These are phyloP conservation scores for Diplodus puntazzo DNA, from an alignment of 2,797 vertebrate genomes.

Conservation along the genomic window DNA sequence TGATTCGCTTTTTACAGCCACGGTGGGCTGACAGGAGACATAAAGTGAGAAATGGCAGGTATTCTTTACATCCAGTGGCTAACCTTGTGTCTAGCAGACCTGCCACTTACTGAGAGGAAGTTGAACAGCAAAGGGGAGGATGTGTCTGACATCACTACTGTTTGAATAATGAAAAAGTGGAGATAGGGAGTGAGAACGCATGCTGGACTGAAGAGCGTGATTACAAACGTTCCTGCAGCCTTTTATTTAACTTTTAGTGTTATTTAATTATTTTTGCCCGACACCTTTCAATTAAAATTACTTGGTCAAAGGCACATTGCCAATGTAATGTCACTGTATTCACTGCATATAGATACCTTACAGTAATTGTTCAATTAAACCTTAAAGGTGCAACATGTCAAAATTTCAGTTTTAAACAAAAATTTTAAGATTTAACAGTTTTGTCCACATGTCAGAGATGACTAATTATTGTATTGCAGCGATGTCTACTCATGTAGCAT, in stretches of 20 bases:
- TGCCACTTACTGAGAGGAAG: slow-evolving; percentile 22
- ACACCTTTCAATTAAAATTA: neutral
- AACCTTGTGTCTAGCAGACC: slow-evolving; percentile 24
- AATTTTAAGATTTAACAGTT: too few relatives aligned
- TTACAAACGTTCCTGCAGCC: neutral
- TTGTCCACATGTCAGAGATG: too few relatives aligned
- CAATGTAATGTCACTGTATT: neutral
- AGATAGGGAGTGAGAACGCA: neutral
- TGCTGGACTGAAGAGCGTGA: neutral
- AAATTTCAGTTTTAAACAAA: too few relatives aligned
- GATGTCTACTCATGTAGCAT: too few relatives aligned
- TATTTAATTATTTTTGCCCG: neutral
- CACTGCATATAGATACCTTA: neutral
- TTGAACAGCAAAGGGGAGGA: slow-evolving; percentile 8
- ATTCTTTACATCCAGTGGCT: slow-evolving; percentile 45
- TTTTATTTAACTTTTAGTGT: neutral
- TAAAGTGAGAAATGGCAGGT: slow-evolving; percentile 56
- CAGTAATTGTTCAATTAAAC: neutral
- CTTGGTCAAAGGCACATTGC: slow-evolving; percentile 18
- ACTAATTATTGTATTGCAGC: too few relatives aligned
- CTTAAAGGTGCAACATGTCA: too few relatives aligned
- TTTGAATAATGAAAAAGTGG: neutral
- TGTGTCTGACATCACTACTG: neutral
- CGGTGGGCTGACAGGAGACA: slow-evolving; percentile 21
- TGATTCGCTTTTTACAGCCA: slow-evolving; percentile 31